These are phyloP conservation scores for Noctua fimbriata DNA, from an alignment of 2,888 invertebrate genomes.

Conservation along the genomic window DNA sequence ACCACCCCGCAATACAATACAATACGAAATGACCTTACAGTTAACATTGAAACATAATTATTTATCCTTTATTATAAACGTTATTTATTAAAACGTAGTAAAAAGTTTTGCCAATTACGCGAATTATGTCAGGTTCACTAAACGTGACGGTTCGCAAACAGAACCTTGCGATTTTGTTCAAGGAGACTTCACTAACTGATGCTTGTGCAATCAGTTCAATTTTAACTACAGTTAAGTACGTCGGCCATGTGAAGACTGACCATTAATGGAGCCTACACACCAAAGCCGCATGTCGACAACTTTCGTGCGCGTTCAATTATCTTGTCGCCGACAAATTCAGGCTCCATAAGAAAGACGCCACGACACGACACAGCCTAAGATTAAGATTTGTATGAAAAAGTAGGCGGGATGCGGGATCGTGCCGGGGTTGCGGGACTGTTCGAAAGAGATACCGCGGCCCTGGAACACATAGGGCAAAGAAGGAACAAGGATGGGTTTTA, in stretches of 20 bases:
- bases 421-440: too few relatives aligned
- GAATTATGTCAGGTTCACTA: conserved; percentile 51
- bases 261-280: neutral
- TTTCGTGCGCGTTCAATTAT: neutral
- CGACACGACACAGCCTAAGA: neutral
- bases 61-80: neutral
- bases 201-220: conserved; percentile 48
- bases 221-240: neutral
- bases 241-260: neutral
- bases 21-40: neutral
- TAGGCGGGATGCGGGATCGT: neutral
- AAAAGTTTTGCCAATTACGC: conserved; percentile 44
- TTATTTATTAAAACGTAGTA: conserved; percentile 9
- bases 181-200: conserved; percentile 58
- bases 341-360: neutral
- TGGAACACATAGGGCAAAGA: too few relatives aligned
- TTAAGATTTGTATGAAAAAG: neutral
- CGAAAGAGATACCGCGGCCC: too few relatives aligned
- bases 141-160: conserved; percentile 61
- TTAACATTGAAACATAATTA: conserved; percentile 36
- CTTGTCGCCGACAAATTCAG: too few relatives aligned
- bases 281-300: neutral
- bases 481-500: too few relatives aligned
- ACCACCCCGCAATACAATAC: neutral
- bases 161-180: conserved; percentile 69